Conservation (phyloP, 2,113 vertebrate species). For the Charadrius vociferus region DNA sequence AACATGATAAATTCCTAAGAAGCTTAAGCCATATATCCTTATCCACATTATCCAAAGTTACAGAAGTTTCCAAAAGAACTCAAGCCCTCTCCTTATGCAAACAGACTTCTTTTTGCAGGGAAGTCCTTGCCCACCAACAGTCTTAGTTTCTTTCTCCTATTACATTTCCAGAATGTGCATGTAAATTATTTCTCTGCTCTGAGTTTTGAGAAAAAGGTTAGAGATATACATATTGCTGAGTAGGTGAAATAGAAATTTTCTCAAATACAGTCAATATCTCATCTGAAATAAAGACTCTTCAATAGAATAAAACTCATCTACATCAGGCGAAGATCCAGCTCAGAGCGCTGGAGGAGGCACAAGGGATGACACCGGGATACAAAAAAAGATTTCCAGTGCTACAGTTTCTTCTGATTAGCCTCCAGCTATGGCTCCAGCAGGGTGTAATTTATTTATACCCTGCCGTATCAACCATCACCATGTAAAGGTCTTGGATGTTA, state of each 20-base stretch:
- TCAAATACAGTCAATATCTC: not conserved
- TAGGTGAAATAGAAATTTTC: not conserved
- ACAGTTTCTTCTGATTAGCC: not conserved
- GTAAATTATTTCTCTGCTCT: not conserved
- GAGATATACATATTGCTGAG: not conserved
- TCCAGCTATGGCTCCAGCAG: not conserved
- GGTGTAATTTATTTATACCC: not conserved
- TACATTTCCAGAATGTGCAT: not conserved
- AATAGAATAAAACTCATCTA: not conserved
- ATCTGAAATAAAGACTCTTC: not conserved
- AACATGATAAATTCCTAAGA: not conserved
- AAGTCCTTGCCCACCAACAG: not conserved
- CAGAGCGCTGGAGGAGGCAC: not conserved
- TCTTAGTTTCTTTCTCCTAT: not conserved
- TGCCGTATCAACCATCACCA: not conserved
- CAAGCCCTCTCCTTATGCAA: not conserved
- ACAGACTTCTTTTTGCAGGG: not conserved
- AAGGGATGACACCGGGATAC: rapidly evolving
- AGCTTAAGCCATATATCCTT: not conserved
- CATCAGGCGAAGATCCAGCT: not conserved
- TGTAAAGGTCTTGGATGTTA: not conserved
- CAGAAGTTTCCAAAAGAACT: not conserved
- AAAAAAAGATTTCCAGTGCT: not conserved
- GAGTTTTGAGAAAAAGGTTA: not conserved
- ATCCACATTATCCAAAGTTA: not conserved